Percentiles rank a stretch among this genome's conserved stretches.
phyloP scores from a whole-genome alignment of 1,140 invertebrate genomes.

The Eueides isabella region DNA sequence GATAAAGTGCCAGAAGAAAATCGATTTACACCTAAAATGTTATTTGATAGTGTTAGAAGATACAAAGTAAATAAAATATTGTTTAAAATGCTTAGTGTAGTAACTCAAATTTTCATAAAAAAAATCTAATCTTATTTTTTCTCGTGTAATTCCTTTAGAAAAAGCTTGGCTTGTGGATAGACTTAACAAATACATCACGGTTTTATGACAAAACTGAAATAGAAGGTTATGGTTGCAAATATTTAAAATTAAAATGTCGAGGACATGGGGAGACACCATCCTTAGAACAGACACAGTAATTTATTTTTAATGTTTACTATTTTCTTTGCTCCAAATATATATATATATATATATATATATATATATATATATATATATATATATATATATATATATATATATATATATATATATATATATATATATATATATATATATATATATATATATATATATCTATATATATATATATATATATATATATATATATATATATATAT shows the following conservation, averaged over 20 bases:
- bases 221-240: slow-evolving; percentile 88
- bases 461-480: no score
- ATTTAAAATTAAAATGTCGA: slow-evolving; percentile 93
- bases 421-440: no score
- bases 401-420: no score
- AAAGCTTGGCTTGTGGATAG: slow-evolving; percentile 97
- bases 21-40: slow-evolving; percentile 92
- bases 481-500: no score
- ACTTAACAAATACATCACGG: slow-evolving; percentile 96
- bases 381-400: no score
- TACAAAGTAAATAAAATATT: not conserved
- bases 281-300: slow-evolving; percentile 87
- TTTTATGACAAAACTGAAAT: slow-evolving; percentile 94
- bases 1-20: slow-evolving; percentile 90
- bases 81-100: not conserved
- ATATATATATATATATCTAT: no score
- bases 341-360: no score
- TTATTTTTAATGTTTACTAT: not conserved
- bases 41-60: slow-evolving; percentile 88
- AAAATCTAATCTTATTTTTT: not conserved
- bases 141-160: slow-evolving; percentile 81
- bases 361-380: no score
- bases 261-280: slow-evolving; percentile 93
- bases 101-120: not conserved
- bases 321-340: not conserved